Evolutionary conservation across 2,113 vertebrate species (phyloP).

Genomic region (Erpornis zantholeuca): DNA sequence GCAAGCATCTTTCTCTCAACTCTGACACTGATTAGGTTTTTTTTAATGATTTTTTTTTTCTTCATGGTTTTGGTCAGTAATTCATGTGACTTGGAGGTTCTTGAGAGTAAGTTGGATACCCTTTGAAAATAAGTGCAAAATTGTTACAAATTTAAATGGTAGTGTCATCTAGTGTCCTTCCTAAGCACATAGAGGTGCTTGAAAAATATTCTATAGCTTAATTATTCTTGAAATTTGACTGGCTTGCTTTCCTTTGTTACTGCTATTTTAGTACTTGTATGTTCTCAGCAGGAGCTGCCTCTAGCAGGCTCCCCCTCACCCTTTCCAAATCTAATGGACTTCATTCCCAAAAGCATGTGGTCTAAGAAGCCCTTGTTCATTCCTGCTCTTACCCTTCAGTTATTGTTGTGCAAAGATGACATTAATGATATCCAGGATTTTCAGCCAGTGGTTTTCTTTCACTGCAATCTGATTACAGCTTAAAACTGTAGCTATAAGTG

Average conservation of each 20-base stretch:
- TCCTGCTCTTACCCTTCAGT: not conserved
- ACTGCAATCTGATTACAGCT: not conserved
- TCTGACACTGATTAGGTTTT: not conserved
- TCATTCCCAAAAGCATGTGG: not conserved
- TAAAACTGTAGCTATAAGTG: not conserved
- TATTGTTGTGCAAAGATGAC: not conserved
- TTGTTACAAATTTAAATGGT: not conserved
- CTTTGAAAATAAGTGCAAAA: not conserved
- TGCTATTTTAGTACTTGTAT: not conserved
- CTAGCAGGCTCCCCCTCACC: not conserved
- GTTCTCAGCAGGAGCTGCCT: not conserved
- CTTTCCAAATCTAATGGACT: not conserved
- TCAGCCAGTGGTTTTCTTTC: not conserved
- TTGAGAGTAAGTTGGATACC: not conserved
- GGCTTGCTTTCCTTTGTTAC: not conserved
- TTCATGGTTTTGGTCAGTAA: not conserved
- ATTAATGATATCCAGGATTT: not conserved
- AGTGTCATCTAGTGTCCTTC: not conserved
- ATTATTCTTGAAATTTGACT: not conserved
- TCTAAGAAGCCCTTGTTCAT: not conserved
- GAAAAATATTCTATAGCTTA: not conserved
- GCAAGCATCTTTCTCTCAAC: not conserved
- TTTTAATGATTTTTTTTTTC: not conserved
- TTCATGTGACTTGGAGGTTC: not conserved
- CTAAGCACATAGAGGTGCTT: not conserved